phyloP scores from a whole-genome alignment of 2,113 vertebrate species.

The Neoarius graeffei region DNA sequence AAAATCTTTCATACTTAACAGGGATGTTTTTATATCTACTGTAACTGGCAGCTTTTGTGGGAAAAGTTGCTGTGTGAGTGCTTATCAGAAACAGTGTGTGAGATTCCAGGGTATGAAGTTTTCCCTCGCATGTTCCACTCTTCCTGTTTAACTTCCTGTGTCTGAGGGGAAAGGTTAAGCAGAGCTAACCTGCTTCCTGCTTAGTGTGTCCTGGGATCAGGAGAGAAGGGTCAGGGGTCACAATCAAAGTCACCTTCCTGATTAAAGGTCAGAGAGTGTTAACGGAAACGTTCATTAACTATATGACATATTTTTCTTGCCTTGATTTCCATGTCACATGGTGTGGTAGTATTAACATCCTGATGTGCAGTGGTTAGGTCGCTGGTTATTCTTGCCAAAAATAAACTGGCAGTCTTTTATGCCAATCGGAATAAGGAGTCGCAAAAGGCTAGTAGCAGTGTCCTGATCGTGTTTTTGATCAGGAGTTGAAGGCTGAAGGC shows the following conservation, averaged over 20 bases:
- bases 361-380: not conserved
- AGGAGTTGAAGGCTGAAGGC: not conserved
- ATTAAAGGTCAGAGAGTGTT: constrained; percentile 36
- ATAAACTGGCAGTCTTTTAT: not conserved
- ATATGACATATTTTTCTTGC: constrained; percentile 7
- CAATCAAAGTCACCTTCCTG: constrained; percentile 15
- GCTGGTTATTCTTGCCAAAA: not conserved
- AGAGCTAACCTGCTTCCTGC: constrained; percentile 68
- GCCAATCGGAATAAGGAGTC: not conserved
- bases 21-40: not conserved
- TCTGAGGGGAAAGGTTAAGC: constrained; percentile 59
- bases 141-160: constrained; percentile 53
- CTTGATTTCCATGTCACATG: not conserved
- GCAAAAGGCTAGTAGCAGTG: not conserved
- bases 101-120: not conserved
- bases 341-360: not conserved
- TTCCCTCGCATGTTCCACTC: constrained; percentile 26
- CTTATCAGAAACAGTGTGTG: not conserved
- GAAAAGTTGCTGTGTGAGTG: not conserved
- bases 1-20: no score
- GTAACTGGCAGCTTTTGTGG: not conserved
- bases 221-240: constrained; percentile 21
- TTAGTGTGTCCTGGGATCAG: constrained; percentile 59
- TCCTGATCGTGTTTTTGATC: not conserved
- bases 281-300: constrained; percentile 49